Evolutionary conservation across 2,797 vertebrate species (phyloP).

Genomic region (Lepus townsendii): DNA sequence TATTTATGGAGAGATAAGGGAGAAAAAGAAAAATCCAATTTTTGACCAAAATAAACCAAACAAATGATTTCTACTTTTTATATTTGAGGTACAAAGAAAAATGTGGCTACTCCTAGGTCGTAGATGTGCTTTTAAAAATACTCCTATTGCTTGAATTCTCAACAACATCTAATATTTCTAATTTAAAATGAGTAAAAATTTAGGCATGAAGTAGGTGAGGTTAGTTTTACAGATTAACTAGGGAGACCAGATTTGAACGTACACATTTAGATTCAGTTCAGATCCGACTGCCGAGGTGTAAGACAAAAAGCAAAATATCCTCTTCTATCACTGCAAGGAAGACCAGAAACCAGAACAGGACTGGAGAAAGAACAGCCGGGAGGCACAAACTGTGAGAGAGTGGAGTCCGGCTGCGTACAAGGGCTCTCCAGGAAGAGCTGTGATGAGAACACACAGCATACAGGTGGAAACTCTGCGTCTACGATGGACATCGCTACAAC

Average conservation of each 20-base stretch:
- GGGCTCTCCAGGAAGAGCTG: not conserved
- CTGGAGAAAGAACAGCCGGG: not conserved
- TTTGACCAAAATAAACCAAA: slow-evolving; percentile 32
- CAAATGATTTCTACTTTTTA: not conserved
- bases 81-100: not conserved
- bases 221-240: not conserved
- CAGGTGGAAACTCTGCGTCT: not conserved
- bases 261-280: not conserved
- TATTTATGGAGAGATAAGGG: not conserved
- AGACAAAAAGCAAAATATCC: not conserved
- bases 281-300: rapidly evolving
- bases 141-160: not conserved
- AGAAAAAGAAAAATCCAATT: not conserved
- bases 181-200: not conserved
- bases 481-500: not conserved
- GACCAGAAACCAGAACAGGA: not conserved
- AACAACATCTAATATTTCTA: not conserved
- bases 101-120: not conserved
- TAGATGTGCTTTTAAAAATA: not conserved
- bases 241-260: rapidly evolving
- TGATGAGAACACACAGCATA: rapidly evolving
- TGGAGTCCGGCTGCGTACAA: not conserved
- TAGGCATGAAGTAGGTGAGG: not conserved
- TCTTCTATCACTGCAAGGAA: no score
- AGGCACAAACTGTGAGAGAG: rapidly evolving